Evolutionary conservation across 2,888 invertebrate species (phyloP).

Genomic region (Choreutis nemorana): DNA sequence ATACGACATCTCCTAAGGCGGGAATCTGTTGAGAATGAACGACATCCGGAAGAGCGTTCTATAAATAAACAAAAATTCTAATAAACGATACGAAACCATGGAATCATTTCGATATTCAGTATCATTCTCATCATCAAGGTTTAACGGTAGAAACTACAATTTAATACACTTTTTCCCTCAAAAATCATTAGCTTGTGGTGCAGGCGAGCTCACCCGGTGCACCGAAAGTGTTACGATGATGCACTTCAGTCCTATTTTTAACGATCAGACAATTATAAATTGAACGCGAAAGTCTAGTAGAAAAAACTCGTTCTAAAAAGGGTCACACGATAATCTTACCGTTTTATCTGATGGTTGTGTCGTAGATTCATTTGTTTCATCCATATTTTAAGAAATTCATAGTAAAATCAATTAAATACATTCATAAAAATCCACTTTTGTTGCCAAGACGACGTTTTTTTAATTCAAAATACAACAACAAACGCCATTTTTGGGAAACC

Average conservation of each 20-base stretch:
- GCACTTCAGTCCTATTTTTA: conserved; percentile 46
- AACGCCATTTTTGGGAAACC: conserved; percentile 26
- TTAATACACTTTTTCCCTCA: too few species aligned
- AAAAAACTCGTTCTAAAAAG: conserved; percentile 9
- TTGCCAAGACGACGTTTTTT: conserved; percentile 49
- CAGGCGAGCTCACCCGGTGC: too few species aligned
- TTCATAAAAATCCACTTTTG: conserved; percentile 43
- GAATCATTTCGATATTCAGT: too few species aligned
- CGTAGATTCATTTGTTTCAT: conserved; percentile 39
- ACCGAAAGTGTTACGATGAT: conserved; percentile 29
- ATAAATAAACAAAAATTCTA: conserved; percentile 58
- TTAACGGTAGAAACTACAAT: conserved; percentile 9
- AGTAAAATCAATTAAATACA: conserved; percentile 39
- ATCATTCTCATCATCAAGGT: too few species aligned
- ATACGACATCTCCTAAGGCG: conserved; percentile 30
- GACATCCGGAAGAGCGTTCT: conserved; percentile 63
- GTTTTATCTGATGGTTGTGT: conserved; percentile 36
- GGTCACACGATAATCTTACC: conserved; percentile 23
- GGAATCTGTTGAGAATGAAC: conserved; percentile 58
- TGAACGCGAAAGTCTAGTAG: conserved; percentile 19
- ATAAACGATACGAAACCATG: too few species aligned
- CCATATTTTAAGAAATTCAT: conserved; percentile 58
- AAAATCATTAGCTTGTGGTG: conserved; percentile 13
- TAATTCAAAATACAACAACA: conserved; percentile 37
- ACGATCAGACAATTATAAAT: conserved; percentile 33